These are phyloP conservation scores for Leptodactylus fuscus DNA, from an alignment of 2,113 vertebrate species.

Conservation along the genomic window DNA sequence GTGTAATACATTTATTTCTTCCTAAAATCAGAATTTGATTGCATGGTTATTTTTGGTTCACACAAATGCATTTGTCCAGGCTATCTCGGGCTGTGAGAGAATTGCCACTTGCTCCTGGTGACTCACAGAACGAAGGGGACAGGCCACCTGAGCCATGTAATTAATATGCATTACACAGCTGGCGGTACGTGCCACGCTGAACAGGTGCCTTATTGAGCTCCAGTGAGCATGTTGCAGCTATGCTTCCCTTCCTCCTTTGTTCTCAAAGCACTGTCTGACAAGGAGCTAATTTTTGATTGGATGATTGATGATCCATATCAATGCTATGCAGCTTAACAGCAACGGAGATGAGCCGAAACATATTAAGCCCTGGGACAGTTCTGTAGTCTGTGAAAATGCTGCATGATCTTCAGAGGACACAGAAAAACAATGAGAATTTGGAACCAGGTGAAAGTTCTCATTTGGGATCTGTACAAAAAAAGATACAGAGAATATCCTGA, in stretches of 20 bases:
- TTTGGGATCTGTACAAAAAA: background rate
- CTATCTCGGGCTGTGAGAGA: conserved; percentile 33
- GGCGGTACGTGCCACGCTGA: conserved; percentile 30
- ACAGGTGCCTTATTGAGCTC: conserved; percentile 43
- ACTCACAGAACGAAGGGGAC: conserved; percentile 46
- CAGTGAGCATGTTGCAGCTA: conserved; percentile 33
- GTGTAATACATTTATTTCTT: background rate
- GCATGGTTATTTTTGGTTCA: conserved; percentile 44
- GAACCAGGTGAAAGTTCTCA: background rate
- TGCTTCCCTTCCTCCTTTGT: conserved; percentile 17
- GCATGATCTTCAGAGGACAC: background rate
- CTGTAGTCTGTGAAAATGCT: background rate
- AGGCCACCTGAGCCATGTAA: conserved; percentile 53
- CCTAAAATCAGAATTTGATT: background rate
- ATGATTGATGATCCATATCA: conserved; percentile 38
- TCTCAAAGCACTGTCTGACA: background rate
- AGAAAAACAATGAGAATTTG: background rate
- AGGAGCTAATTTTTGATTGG: conserved; percentile 32
- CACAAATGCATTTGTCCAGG: conserved; percentile 34
- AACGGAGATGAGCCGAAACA: conserved; percentile 11
- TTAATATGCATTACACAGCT: conserved; percentile 54
- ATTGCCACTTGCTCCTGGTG: conserved; percentile 34
- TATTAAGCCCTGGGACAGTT: background rate
- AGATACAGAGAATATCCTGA: background rate
- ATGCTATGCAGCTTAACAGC: background rate